phyloP scores from a whole-genome alignment of 2,888 invertebrate species.

The Synergus gifuensis region DNA sequence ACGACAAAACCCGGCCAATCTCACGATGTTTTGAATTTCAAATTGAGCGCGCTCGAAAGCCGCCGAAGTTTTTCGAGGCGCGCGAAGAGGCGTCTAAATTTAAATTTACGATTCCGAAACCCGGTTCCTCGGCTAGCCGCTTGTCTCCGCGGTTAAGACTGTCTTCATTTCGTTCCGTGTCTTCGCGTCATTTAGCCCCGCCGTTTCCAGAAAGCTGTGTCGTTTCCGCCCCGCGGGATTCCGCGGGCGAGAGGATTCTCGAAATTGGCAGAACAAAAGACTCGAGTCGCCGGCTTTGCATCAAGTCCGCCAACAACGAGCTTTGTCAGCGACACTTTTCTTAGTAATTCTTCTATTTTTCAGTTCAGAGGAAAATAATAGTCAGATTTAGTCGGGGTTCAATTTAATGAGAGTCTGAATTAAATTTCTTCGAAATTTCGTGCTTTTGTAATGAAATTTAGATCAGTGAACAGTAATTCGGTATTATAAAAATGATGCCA shows the following conservation, averaged over 20 bases:
- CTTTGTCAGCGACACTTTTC: slow-evolving; percentile 39
- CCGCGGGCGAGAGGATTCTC: slow-evolving; percentile 34
- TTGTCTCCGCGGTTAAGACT: slow-evolving; percentile 41
- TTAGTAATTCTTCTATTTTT: slow-evolving; percentile 39
- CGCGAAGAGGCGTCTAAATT: slow-evolving; percentile 42
- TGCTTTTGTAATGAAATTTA: background rate
- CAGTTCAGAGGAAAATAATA: slow-evolving; percentile 16
- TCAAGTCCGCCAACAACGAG: slow-evolving; percentile 17
- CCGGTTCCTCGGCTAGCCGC: slow-evolving; percentile 6
- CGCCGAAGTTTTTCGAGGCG: slow-evolving; percentile 41
- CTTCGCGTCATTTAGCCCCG: slow-evolving; percentile 52
- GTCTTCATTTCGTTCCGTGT: slow-evolving; percentile 60
- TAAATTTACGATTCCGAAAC: slow-evolving; percentile 37
- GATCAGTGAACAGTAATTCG: too few relatives aligned
- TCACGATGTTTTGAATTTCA: slow-evolving; percentile 46
- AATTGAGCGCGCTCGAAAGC: slow-evolving; percentile 41
- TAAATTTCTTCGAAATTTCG: background rate
- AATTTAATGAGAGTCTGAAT: background rate
- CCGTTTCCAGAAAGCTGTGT: slow-evolving; percentile 44
- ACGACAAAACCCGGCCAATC: slow-evolving; percentile 50
- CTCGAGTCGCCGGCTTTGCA: slow-evolving; percentile 14
- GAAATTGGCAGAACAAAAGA: slow-evolving; percentile 40
- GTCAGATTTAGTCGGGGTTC: background rate
- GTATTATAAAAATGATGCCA: too few relatives aligned
- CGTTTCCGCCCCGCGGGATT: slow-evolving; percentile 56